Evolutionary conservation across 2,797 vertebrate species (phyloP).

Genomic region (Prunella strophiata): DNA sequence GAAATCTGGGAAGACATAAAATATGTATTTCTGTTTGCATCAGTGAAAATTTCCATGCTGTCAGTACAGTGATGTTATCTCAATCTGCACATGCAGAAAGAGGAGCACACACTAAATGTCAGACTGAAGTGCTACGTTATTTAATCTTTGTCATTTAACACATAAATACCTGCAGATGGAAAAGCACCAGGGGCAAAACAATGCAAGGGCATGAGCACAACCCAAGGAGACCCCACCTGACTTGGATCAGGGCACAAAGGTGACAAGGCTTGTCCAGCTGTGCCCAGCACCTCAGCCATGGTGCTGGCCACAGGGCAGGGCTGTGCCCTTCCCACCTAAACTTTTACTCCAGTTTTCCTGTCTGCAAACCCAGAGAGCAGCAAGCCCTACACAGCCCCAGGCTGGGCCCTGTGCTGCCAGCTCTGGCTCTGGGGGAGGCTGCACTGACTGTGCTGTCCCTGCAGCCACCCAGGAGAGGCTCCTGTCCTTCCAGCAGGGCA

Average conservation of each 20-base stretch:
- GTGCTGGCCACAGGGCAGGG: rapidly evolving
- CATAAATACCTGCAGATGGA: background rate
- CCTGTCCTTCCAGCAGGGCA: background rate
- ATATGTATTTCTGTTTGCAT: background rate
- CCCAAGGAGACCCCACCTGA: background rate
- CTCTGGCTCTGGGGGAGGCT: background rate
- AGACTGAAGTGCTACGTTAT: rapidly evolving
- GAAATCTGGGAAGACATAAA: background rate
- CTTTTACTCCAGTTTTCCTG: rapidly evolving
- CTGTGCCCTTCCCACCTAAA: background rate
- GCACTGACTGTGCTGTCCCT: background rate
- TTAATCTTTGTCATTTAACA: background rate
- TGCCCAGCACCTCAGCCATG: background rate
- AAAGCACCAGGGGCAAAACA: background rate
- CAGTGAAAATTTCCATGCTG: background rate
- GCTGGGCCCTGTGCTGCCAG: background rate
- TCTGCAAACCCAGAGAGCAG: background rate
- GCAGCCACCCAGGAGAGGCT: background rate
- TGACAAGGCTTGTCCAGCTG: rapidly evolving
- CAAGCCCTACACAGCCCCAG: too few species aligned
- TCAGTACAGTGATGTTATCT: background rate
- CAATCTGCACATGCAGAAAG: background rate
- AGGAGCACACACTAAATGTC: background rate
- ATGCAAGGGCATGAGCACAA: rapidly evolving
- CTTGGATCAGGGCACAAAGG: rapidly evolving